A percentile compares a stretch with the other conserved stretches of the same genome.
phyloP scores from a whole-genome alignment of 2,888 invertebrate species.

The Melieria omissa region DNA sequence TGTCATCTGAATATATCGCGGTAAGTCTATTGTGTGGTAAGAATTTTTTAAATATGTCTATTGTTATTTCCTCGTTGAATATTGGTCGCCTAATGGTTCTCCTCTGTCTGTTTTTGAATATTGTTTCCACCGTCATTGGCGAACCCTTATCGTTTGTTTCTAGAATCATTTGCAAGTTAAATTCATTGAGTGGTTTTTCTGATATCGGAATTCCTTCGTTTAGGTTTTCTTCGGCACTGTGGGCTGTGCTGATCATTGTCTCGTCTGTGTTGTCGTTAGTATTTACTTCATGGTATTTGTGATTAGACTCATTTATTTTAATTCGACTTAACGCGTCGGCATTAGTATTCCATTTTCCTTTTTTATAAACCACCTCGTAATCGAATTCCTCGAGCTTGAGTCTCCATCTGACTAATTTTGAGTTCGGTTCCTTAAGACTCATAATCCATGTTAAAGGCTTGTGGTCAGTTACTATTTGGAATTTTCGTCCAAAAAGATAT shows the following conservation, averaged over 20 bases:
- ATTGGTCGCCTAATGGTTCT: conserved; percentile 27
- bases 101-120: conserved; percentile 40
- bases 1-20: conserved; percentile 36
- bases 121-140: conserved; percentile 28
- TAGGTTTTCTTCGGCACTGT: not conserved
- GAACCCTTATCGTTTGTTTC: conserved; percentile 24
- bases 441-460: too few relatives aligned
- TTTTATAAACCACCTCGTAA: too few relatives aligned
- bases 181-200: conserved; percentile 40
- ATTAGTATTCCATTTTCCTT: too few relatives aligned
- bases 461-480: too few relatives aligned
- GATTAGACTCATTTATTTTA: too few relatives aligned
- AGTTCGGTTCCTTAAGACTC: too few relatives aligned
- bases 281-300: not conserved
- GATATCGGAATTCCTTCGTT: not conserved
- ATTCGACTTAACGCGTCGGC: not conserved
- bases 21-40: conserved; percentile 37
- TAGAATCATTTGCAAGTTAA: conserved; percentile 39
- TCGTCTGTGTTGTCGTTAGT: not conserved
- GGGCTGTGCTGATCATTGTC: not conserved
- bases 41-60: conserved; percentile 39
- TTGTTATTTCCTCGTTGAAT: conserved; percentile 30
- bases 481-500: too few relatives aligned
- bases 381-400: too few relatives aligned
- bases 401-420: too few relatives aligned